Conservation (phyloP, 2,113 vertebrate species). For the Seriola dumerili region DNA sequence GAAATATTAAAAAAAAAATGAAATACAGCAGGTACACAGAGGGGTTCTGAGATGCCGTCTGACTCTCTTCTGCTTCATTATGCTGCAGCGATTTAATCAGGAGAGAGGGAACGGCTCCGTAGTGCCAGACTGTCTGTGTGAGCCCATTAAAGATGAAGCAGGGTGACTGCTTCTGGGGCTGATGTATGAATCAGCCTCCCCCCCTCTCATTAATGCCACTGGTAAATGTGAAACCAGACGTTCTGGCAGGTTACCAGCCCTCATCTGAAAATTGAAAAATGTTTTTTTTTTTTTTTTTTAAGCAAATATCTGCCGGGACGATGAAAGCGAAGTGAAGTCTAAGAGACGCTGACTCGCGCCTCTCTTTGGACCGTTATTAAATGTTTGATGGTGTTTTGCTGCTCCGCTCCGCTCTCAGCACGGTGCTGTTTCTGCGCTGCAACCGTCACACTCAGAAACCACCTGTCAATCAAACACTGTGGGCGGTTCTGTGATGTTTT, state of each 20-base stretch:
- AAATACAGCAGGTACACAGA: constrained; percentile 53
- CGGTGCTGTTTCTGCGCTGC: no score
- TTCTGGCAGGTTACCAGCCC: background rate
- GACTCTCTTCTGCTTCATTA: constrained; percentile 50
- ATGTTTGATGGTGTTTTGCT: background rate
- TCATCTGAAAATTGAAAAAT: background rate
- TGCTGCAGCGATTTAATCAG: constrained; percentile 64
- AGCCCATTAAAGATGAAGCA: constrained; percentile 61
- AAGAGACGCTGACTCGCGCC: background rate
- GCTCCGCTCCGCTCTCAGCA: no score
- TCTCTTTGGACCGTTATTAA: background rate
- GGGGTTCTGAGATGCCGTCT: constrained; percentile 4
- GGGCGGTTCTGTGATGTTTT: background rate
- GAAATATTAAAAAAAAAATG: background rate
- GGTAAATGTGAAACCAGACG: background rate
- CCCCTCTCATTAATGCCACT: constrained; percentile 2
- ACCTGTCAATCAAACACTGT: background rate
- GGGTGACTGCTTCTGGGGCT: constrained; percentile 28
- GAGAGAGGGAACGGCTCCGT: constrained; percentile 24
- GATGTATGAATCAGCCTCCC: constrained; percentile 38
- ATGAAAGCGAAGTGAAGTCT: background rate
- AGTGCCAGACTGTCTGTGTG: constrained; percentile 52
- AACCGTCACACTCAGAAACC: background rate
- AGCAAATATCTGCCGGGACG: background rate
- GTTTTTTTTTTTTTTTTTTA: background rate